Evolutionary conservation across 1,140 invertebrate species (phyloP).

Genomic region (Phthorimaea operculella): DNA sequence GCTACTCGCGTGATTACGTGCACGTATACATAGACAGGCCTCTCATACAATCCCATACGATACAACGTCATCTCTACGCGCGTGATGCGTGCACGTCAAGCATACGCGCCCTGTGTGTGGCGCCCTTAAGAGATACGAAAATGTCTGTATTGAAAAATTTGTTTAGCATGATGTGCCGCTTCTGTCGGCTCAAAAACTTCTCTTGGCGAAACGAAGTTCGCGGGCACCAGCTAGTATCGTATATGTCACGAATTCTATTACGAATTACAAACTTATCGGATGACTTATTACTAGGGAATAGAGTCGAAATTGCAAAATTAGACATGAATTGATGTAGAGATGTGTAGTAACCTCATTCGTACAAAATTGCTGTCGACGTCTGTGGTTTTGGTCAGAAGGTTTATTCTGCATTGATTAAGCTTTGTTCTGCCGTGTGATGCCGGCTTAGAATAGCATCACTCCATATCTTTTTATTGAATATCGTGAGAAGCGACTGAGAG

Average conservation of each 20-base stretch:
- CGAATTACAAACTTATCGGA: constrained; percentile 22
- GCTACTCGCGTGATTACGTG: no score
- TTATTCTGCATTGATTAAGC: constrained; percentile 31
- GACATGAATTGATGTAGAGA: constrained; percentile 21
- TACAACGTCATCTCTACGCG: no score
- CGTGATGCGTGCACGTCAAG: no score
- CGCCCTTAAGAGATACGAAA: no score
- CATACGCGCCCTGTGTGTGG: no score
- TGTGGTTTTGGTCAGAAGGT: constrained; percentile 35
- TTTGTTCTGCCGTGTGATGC: not conserved
- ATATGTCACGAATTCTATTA: constrained; percentile 44
- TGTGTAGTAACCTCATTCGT: constrained; percentile 44
- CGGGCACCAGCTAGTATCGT: no score
- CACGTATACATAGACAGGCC: no score
- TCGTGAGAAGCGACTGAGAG: not conserved
- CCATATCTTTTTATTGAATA: not conserved
- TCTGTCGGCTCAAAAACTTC: no score
- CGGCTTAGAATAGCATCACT: not conserved
- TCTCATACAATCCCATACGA: no score
- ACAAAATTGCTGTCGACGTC: constrained; percentile 46
- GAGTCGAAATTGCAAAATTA: constrained; percentile 17
- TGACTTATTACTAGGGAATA: constrained; percentile 21
- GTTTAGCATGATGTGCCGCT: no score
- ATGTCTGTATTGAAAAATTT: no score
- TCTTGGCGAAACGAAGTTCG: no score